Conservation (phyloP, 2,797 vertebrate genomes). For the Pseudomugil gertrudae region DNA sequence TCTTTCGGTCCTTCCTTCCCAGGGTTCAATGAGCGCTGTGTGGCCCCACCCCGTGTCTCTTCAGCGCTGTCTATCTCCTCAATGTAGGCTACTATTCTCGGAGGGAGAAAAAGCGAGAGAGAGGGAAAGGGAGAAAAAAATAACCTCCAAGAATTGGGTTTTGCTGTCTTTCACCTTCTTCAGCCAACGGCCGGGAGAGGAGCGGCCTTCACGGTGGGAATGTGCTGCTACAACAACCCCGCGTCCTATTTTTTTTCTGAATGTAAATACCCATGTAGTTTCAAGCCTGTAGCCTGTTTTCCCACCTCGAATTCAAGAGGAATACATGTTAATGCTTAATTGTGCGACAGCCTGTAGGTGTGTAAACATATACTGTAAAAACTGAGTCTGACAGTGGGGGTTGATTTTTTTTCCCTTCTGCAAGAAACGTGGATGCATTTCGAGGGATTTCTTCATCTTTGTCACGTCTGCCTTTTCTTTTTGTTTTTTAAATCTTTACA, state of each 20-base stretch:
- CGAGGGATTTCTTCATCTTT: slow-evolving; percentile 61
- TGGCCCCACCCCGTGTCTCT: slow-evolving; percentile 90
- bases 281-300: slow-evolving; percentile 58
- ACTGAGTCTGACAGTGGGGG: slow-evolving; percentile 73
- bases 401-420: slow-evolving; percentile 64
- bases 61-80: slow-evolving; percentile 78
- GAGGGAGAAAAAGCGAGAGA: slow-evolving; percentile 68
- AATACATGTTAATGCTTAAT: slow-evolving; percentile 36
- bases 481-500: slow-evolving; percentile 4
- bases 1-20: slow-evolving; percentile 83
- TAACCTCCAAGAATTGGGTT: slow-evolving; percentile 69
- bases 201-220: slow-evolving; percentile 73
- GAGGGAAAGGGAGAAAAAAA: slow-evolving; percentile 65
- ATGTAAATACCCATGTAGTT: slow-evolving; percentile 78
- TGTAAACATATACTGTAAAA: slow-evolving; percentile 40
- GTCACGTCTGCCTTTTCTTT: slow-evolving; percentile 55
- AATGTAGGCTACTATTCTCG: slow-evolving; percentile 73
- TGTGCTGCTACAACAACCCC: slow-evolving; percentile 66
- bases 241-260: slow-evolving; percentile 69
- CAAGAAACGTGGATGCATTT: slow-evolving; percentile 75
- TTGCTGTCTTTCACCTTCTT: slow-evolving; percentile 63
- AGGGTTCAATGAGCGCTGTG: slow-evolving; percentile 86
- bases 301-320: slow-evolving; percentile 58
- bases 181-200: slow-evolving; percentile 65
- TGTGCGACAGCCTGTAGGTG: slow-evolving; percentile 20